These are phyloP conservation scores for Cirrhinus molitorella DNA, from an alignment of 2,797 vertebrate species.

Conservation along the genomic window DNA sequence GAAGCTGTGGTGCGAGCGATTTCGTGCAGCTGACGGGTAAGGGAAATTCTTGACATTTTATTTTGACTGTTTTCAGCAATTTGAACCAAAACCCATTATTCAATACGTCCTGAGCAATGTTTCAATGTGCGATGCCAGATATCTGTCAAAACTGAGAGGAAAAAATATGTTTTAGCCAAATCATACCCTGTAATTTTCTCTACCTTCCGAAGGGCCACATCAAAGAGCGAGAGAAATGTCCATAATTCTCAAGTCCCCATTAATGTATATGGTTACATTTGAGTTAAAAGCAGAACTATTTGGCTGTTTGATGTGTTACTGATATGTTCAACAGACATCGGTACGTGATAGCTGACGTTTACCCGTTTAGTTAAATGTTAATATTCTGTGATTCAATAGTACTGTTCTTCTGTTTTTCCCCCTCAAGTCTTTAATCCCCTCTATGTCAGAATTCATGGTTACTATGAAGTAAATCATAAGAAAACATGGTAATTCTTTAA, in stretches of 20 bases:
- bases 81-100: constrained; percentile 67
- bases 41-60: constrained; percentile 65
- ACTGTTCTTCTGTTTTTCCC: constrained; percentile 2
- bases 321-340: constrained; percentile 67
- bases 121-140: constrained; percentile 69
- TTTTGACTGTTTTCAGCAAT: constrained; percentile 58
- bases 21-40: constrained; percentile 56
- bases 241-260: constrained; percentile 73
- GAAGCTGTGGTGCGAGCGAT: constrained; percentile 58
- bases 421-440: not conserved
- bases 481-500: not conserved
- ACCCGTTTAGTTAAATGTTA: constrained; percentile 53
- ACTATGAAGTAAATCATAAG: not conserved
- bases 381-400: constrained; percentile 31
- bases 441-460: not conserved
- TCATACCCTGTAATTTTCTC: constrained; percentile 79
- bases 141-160: constrained; percentile 74
- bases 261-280: constrained; percentile 71
- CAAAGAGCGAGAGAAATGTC: constrained; percentile 73
- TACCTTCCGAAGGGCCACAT: constrained; percentile 80
- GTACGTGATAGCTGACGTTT: constrained; percentile 69
- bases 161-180: constrained; percentile 70
- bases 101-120: constrained; percentile 58
- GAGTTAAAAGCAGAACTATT: constrained; percentile 70
- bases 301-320: constrained; percentile 66